A percentile compares a stretch with the other conserved stretches of the same genome.
These are phyloP conservation scores for Nasonia vitripennis DNA, from an alignment of 1,140 invertebrate species.

Conservation along the genomic window DNA sequence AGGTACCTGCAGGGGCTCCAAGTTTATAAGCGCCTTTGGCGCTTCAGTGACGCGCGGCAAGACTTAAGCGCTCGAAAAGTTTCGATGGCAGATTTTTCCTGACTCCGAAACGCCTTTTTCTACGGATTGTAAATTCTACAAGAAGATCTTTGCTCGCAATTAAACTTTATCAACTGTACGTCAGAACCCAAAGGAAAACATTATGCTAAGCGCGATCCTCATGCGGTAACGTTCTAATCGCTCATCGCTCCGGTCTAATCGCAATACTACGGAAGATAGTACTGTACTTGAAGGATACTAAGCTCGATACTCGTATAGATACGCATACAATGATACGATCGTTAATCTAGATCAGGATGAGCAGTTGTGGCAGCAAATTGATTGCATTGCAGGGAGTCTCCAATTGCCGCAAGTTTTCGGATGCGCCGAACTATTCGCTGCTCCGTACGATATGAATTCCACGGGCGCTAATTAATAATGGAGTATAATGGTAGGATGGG, in stretches of 20 bases:
- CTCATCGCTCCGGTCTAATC: too few species aligned
- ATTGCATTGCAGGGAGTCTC: conserved; percentile 26
- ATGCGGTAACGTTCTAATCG: too few species aligned
- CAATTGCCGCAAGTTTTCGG: not conserved
- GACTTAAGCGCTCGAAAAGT: not conserved
- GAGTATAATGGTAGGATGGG: not conserved
- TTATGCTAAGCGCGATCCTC: too few species aligned
- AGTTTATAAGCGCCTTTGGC: not conserved
- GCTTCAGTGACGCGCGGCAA: not conserved
- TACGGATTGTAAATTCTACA: too few species aligned
- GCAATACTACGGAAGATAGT: too few species aligned
- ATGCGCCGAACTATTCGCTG: not conserved
- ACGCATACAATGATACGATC: conserved; percentile 3
- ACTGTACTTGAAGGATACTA: too few species aligned
- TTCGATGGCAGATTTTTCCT: not conserved
- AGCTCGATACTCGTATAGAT: too few species aligned
- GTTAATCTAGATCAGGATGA: conserved; percentile 27
- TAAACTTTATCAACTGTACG: too few species aligned
- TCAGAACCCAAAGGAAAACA: too few species aligned
- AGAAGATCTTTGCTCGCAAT: too few species aligned
- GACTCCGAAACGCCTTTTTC: not conserved
- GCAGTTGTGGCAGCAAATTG: conserved; percentile 36
- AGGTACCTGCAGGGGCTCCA: not conserved
- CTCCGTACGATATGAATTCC: conserved; percentile 29
- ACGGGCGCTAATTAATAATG: conserved; percentile 37